A percentile compares a stretch with the other conserved stretches of the same genome.
phyloP scores from a whole-genome alignment of 2,888 invertebrate species.

The Ceriagrion tenellum region DNA sequence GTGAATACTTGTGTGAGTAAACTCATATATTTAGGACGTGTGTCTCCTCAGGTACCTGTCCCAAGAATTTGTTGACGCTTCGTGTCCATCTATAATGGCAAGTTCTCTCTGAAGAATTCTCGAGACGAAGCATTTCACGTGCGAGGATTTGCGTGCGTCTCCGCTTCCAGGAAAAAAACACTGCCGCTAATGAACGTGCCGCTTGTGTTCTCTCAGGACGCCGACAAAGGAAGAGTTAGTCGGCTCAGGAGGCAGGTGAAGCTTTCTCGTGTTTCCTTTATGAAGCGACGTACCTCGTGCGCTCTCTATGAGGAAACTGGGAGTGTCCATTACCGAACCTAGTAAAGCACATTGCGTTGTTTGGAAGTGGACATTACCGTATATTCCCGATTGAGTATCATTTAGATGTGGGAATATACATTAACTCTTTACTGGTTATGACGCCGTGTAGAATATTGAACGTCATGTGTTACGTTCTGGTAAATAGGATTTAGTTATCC shows the following conservation, averaged over 20 bases:
- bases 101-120: background rate
- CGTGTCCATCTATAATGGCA: background rate
- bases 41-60: background rate
- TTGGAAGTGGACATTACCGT: background rate
- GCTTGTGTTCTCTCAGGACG: background rate
- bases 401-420: no score
- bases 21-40: background rate
- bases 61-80: background rate
- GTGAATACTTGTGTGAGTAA: no score
- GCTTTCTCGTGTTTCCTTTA: background rate
- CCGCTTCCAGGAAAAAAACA: background rate
- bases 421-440: no score
- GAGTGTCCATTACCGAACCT: background rate
- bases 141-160: background rate
- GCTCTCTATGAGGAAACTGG: background rate
- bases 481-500: no score
- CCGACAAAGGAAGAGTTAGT: background rate
- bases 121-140: background rate
- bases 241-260: background rate
- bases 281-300: background rate
- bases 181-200: constrained; percentile 3
- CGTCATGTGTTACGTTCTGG: no score
- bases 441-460: no score
- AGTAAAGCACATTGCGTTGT: background rate
- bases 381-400: background rate